Evolutionary conservation across 2,888 invertebrate species (phyloP), one percentile per base, ranked within the genome.

Genomic region (Allophyes oxyacanthae): DNA sequence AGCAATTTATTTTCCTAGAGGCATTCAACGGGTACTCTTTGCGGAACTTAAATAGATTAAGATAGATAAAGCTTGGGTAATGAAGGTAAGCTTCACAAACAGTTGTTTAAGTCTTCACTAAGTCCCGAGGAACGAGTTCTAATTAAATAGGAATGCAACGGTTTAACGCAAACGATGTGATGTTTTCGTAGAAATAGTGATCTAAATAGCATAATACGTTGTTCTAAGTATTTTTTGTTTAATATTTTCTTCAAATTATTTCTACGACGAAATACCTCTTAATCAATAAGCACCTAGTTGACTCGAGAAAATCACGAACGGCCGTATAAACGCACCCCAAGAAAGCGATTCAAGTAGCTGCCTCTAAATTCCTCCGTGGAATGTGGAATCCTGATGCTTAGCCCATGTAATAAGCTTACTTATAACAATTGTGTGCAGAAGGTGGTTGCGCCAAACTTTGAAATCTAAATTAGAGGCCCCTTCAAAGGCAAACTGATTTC

Each of bases 21-120:
- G 68, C 68, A 74, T 77, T 79, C 76, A 74, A 77, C 71, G 59
- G 58, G 56, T 62, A 68, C 68, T 65, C 63, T 62, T 67, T 79
- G 69, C 76, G 66, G 67, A 75, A 78, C 78, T 78, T 79, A 82
- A 82, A 81, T 77, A 81, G 80, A 82, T 86, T 83, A 80, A 81
- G 79, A 72, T 63, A 74, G 79, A 79, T 81, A 77, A 72, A 79
- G 79, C 78, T 75, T 74, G 67, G 75, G 78, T 77, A 78, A 78
- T 70, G 71, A 74, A 82, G 79, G 76, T 77, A 70, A 79, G 78
- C 76, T 77, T 67, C 58, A 75, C 75, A 77, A 80, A 73, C 77
- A 78, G 78, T 77, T 78, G 77, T 77, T 78, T 77, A 77, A 83
- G 67, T 73, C 72, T 68, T 66, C 66, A 77, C 75, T 82, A 74